Evolutionary conservation across 2,797 vertebrate species (phyloP).

Genomic region (Sorex maritimensis): DNA sequence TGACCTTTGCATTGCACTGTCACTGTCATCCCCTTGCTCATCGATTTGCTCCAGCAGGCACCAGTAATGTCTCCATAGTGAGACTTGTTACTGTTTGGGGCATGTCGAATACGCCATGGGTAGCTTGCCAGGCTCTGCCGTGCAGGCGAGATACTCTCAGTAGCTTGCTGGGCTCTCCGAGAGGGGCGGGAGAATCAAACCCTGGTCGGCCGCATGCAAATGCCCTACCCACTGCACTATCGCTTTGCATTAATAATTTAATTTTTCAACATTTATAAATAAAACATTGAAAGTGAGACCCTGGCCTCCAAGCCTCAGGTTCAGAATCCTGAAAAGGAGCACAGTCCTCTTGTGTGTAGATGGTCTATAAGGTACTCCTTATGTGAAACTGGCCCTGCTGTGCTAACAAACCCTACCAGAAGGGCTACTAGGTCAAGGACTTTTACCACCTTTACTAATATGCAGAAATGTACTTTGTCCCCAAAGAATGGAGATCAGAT

Average conservation of each 20-base stretch:
- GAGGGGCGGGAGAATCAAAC: too few species aligned
- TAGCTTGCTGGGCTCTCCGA: too few species aligned
- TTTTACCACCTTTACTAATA: neutral
- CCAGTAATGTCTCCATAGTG: too few species aligned
- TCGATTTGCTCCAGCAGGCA: too few species aligned
- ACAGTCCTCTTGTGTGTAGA: neutral
- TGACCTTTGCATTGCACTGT: neutral
- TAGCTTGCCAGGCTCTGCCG: too few species aligned
- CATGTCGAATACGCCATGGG: too few species aligned
- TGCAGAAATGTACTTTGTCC: neutral
- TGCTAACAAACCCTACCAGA: neutral
- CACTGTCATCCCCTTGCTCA: too few species aligned
- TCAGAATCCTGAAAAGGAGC: neutral
- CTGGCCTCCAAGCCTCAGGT: slow-evolving; percentile 18
- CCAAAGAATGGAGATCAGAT: slow-evolving; percentile 44
- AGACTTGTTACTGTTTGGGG: too few species aligned
- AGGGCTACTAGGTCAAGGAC: neutral
- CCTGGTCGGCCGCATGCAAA: too few species aligned
- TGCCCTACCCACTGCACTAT: too few species aligned
- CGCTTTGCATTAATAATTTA: too few species aligned
- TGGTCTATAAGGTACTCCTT: neutral
- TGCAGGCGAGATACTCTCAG: too few species aligned
- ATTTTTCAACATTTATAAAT: slow-evolving; percentile 66
- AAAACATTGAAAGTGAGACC: slow-evolving; percentile 62
- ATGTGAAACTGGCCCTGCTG: neutral